Conservation (phyloP, 2,888 invertebrate species). For the Lasioglossum figueresi region DNA sequence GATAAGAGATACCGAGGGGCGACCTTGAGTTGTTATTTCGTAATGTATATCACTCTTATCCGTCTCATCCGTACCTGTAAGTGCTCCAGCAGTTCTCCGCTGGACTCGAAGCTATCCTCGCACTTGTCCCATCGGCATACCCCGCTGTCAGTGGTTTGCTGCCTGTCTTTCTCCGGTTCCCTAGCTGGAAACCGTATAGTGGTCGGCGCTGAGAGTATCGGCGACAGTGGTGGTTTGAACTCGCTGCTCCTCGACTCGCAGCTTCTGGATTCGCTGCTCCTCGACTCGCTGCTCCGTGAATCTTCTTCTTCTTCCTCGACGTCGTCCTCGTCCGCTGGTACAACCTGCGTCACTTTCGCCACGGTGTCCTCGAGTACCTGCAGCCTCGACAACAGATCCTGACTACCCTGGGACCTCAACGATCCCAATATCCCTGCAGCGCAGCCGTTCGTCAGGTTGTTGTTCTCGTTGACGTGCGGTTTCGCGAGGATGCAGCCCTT, state of each 20-base stretch:
- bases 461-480: constrained; percentile 80
- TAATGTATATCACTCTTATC: too few relatives aligned
- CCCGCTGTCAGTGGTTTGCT: constrained; percentile 84
- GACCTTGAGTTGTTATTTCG: too few relatives aligned
- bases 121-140: constrained; percentile 94
- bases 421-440: constrained; percentile 58
- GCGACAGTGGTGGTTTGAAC: constrained; percentile 85
- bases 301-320: constrained; percentile 80
- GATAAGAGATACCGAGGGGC: too few relatives aligned
- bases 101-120: constrained; percentile 90
- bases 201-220: constrained; percentile 92
- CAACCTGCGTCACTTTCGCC: constrained; percentile 51
- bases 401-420: constrained; percentile 75
- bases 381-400: constrained; percentile 64
- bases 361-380: constrained; percentile 46
- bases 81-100: constrained; percentile 93
- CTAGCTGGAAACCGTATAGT: constrained; percentile 91
- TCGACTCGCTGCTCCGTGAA: constrained; percentile 59
- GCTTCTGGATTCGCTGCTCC: constrained; percentile 69
- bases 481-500: constrained; percentile 69
- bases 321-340: constrained; percentile 70
- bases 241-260: constrained; percentile 75
- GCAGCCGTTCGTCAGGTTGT: constrained; percentile 75
- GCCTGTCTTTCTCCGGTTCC: constrained; percentile 78
- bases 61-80: constrained; percentile 87